Evolutionary conservation across 1,140 invertebrate species (phyloP), one percentile per base, ranked within the genome.

Genomic region (Drosophila bocqueti): DNA sequence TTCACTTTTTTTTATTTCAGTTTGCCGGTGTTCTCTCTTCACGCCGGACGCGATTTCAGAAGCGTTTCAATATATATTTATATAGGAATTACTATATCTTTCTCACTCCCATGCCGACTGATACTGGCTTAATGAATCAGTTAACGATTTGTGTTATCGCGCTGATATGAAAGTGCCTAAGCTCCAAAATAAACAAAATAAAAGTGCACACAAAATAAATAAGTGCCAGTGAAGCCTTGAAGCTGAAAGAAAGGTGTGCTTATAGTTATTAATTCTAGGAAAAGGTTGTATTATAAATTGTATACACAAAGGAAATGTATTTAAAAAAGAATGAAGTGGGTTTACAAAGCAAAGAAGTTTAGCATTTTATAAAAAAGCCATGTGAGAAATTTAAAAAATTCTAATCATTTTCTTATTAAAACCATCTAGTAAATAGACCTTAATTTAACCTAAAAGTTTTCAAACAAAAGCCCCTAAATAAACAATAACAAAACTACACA

Each of bases 1-100:
- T 59, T 43, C 55, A 29, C 6, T 66, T 63, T 36, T 38, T 45
- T 21, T 64, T 69, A 31, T 29, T 38, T 73, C 68, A 87, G 84
- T 87, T 89, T 87, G 81, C 84, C 84, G 85, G 84, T 74, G 78
- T 76, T 66, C 81, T 82, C 85, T 89, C 69, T 43, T 36, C 81
- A 81, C 66, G 72, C 63, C 80, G 69, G 81, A 84, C 84, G 82
- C 63, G 42, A 55, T 65, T 67, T 65, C 49, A 59, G 49, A 74
- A 65, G 62, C 74, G 66, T 72, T 82, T 72, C 75, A 69, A 52
- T 71, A 43, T 46, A 26, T 49, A 11, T 46, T 45, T 42, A 24
- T 52, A 9, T 10, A 8, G 13, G 18, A 15, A 34, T 34, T 7
- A 18, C 55, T 29, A 40, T 57, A 57, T 40, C 55, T 36, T 31